Percentiles rank a stretch among this genome's conserved stretches.
Evolutionary conservation across 2,113 vertebrate genomes (phyloP).

Genomic region (Mellivora capensis): DNA sequence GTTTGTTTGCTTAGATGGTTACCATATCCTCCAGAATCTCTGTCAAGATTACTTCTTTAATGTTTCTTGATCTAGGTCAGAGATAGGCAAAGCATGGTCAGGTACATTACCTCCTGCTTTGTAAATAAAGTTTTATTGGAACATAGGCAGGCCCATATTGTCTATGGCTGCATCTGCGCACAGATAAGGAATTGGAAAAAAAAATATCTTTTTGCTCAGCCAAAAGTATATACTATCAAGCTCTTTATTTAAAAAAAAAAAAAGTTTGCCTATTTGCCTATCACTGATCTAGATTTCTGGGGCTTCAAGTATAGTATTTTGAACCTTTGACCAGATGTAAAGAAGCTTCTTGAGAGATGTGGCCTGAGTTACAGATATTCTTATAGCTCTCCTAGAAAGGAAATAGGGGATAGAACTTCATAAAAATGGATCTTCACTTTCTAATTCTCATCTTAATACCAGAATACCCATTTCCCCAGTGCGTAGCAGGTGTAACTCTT

Average conservation of each 20-base stretch:
- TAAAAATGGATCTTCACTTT: neutral
- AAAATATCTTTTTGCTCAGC: neutral
- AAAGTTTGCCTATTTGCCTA: neutral
- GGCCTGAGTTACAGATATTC: neutral
- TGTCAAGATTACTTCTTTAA: neutral
- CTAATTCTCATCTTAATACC: neutral
- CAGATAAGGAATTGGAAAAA: neutral
- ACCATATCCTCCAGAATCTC: neutral
- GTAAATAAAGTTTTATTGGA: neutral
- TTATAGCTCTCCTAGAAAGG: neutral
- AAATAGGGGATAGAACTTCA: neutral
- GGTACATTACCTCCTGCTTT: neutral
- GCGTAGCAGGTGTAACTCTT: neutral
- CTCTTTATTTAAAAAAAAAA: neutral
- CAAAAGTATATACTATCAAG: neutral
- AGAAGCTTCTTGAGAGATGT: neutral
- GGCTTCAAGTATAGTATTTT: neutral
- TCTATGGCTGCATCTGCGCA: neutral
- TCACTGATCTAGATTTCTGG: neutral
- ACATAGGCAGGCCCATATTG: neutral
- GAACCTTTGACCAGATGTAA: neutral
- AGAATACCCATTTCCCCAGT: neutral
- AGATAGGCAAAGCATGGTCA: neutral
- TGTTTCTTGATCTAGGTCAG: neutral
- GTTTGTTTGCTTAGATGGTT: neutral